Evolutionary conservation across 2,113 vertebrate species (phyloP).

Genomic region (Euleptes europaea): DNA sequence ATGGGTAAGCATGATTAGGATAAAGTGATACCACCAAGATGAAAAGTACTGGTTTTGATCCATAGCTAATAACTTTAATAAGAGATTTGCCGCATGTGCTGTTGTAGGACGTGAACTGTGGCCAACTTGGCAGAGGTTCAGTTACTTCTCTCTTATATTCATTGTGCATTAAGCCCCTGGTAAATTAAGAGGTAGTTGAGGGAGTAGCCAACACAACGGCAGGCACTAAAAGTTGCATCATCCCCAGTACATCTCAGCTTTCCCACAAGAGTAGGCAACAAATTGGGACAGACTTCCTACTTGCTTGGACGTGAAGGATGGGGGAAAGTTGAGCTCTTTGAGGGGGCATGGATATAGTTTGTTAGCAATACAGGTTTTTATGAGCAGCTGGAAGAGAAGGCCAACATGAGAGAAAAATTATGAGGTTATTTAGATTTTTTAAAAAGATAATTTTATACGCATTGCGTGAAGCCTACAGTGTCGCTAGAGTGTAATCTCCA

Average conservation of each 20-base stretch:
- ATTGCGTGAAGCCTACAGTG: too few relatives aligned
- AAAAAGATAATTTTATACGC: not conserved
- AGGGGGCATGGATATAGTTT: not conserved
- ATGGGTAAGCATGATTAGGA: conserved; percentile 78
- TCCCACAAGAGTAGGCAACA: not conserved
- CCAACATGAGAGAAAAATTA: not conserved
- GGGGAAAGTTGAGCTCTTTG: not conserved
- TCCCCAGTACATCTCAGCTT: not conserved
- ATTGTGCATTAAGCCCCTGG: not conserved
- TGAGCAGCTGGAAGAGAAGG: not conserved
- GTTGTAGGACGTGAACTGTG: not conserved
- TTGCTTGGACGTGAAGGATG: not conserved
- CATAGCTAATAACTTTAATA: not conserved
- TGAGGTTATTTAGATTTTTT: too few relatives aligned
- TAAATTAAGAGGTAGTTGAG: not conserved
- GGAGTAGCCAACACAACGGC: not conserved
- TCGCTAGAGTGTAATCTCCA: not conserved
- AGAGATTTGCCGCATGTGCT: not conserved
- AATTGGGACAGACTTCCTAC: not conserved
- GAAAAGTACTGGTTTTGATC: not conserved
- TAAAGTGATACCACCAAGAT: conserved; percentile 7
- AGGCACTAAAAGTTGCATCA: not conserved
- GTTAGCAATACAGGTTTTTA: not conserved
- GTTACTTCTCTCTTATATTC: not conserved
- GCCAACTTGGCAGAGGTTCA: not conserved